Percentiles rank a stretch among this genome's conserved stretches.
phyloP scores from a whole-genome alignment of 2,888 invertebrate species.

The Parthenolecanium corni region DNA sequence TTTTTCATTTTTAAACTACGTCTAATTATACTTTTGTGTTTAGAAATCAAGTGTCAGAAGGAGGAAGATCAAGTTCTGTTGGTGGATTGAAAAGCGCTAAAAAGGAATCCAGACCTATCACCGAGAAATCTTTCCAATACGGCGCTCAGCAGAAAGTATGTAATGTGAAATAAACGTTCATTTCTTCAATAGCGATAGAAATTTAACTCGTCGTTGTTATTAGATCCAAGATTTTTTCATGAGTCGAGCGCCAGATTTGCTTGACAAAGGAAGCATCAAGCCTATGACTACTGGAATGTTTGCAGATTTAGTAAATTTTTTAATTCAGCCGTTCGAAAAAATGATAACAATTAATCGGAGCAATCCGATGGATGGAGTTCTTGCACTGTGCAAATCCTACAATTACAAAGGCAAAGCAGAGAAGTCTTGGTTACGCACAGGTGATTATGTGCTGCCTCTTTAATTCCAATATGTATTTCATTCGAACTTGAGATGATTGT shows the following conservation, averaged over 20 bases:
- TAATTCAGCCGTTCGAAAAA: slow-evolving; percentile 23
- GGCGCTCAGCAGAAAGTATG: slow-evolving; percentile 29
- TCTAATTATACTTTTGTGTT: not conserved
- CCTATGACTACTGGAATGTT: slow-evolving; percentile 31
- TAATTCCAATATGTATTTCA: not conserved
- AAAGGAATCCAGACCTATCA: slow-evolving; percentile 30
- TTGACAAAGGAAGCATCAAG: slow-evolving; percentile 30
- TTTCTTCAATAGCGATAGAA: not conserved
- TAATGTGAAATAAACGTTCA: not conserved
- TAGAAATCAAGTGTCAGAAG: slow-evolving; percentile 13
- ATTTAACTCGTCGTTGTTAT: not conserved
- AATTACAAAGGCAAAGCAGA: slow-evolving; percentile 31
- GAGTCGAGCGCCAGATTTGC: not conserved
- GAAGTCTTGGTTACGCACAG: slow-evolving; percentile 30
- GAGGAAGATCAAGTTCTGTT: slow-evolving; percentile 29
- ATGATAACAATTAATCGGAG: slow-evolving; percentile 22
- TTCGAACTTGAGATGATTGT: no score
- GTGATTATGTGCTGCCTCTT: slow-evolving; percentile 17
- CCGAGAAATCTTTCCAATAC: slow-evolving; percentile 30
- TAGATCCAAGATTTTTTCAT: slow-evolving; percentile 17
- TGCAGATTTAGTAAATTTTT: slow-evolving; percentile 29
- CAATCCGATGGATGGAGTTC: slow-evolving; percentile 29
- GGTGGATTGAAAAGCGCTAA: slow-evolving; percentile 29
- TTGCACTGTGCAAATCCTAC: slow-evolving; percentile 27
- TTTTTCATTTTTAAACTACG: not conserved